Evolutionary conservation across 2,888 invertebrate genomes (phyloP).

Genomic region (Sycophila texana): DNA sequence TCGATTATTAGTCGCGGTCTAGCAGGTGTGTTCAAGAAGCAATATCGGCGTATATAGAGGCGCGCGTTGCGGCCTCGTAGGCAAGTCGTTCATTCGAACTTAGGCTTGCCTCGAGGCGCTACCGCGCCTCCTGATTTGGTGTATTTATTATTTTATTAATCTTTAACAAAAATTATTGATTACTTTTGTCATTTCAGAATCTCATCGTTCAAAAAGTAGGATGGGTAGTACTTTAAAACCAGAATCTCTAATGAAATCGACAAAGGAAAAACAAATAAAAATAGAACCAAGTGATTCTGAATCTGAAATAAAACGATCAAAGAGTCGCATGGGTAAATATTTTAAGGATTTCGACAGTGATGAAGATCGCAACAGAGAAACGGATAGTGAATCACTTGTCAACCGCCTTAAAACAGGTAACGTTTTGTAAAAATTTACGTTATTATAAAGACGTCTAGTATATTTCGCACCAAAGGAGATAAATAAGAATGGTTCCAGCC

Average conservation of each 20-base stretch:
- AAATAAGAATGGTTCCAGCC: too few species aligned
- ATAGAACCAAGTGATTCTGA: slow-evolving; percentile 6
- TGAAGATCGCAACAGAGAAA: too few species aligned
- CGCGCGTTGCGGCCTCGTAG: too few species aligned
- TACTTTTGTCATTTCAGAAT: neutral
- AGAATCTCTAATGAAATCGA: slow-evolving; percentile 15
- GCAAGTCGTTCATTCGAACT: too few species aligned
- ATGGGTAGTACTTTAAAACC: neutral
- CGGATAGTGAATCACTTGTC: too few species aligned
- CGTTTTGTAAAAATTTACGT: too few species aligned
- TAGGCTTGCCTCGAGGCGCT: too few species aligned
- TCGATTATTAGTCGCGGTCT: neutral
- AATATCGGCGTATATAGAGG: too few species aligned
- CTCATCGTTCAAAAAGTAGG: slow-evolving; percentile 15
- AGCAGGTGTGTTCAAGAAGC: slow-evolving; percentile 19
- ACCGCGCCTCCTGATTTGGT: neutral
- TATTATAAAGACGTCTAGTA: too few species aligned
- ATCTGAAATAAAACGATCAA: neutral
- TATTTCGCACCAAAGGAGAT: too few species aligned
- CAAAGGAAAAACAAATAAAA: slow-evolving; percentile 6
- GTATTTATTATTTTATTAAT: neutral
- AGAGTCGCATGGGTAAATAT: slow-evolving; percentile 28
- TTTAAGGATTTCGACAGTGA: too few species aligned
- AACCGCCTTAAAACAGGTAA: too few species aligned
- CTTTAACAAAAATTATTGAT: neutral